These are phyloP conservation scores for Psittacula derbiana DNA, from an alignment of 2,797 vertebrate genomes.

Conservation along the genomic window DNA sequence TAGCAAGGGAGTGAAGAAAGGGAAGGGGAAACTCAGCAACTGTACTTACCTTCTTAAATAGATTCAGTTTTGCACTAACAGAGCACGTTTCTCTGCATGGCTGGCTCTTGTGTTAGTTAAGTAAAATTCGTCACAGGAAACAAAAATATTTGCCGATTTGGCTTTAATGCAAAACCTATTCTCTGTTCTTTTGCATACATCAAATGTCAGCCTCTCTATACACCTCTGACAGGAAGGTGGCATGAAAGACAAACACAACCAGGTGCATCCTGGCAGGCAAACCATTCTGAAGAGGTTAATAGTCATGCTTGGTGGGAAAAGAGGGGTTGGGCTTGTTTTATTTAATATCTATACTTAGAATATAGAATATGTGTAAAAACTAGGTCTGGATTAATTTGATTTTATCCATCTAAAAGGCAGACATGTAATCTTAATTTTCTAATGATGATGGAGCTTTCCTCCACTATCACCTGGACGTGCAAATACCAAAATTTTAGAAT, in stretches of 20 bases:
- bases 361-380: not conserved
- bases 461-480: not conserved
- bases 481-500: not conserved
- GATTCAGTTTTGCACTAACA: not conserved
- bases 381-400: not conserved
- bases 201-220: not conserved
- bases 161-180: not conserved
- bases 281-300: not conserved
- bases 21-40: not conserved
- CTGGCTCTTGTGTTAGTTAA: not conserved
- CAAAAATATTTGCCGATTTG: constrained; percentile 18
- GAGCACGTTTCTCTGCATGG: not conserved
- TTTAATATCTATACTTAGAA: not conserved
- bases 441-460: not conserved
- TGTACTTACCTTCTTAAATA: not conserved
- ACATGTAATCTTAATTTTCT: not conserved
- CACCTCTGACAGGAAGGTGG: not conserved
- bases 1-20: not conserved
- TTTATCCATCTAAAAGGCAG: not conserved
- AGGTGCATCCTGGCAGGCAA: not conserved
- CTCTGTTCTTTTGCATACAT: not conserved
- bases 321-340: not conserved
- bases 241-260: not conserved
- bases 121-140: not conserved
- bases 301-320: not conserved